Evolutionary conservation across 35 echinoderm and acorn worm genomes (phyloP).

Genomic region (Ophiothrix spiculata): DNA sequence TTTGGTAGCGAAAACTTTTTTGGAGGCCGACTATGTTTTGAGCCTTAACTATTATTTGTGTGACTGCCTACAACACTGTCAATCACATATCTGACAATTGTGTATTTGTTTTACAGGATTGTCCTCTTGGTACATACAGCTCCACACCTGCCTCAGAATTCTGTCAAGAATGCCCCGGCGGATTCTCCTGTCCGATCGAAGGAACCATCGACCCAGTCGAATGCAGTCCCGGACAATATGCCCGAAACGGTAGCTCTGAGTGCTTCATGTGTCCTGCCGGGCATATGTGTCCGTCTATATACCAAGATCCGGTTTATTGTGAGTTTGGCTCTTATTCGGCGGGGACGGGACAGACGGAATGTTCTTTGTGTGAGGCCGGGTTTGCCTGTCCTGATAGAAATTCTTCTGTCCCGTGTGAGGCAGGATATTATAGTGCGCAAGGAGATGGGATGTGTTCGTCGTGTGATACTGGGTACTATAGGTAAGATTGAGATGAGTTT

Average conservation of each 20-base stretch:
- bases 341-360: constrained; percentile 63
- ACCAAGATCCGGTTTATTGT: constrained; percentile 72
- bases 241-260: constrained; percentile 70
- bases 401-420: constrained; percentile 43
- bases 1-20: neutral
- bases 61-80: neutral
- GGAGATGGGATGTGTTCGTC: constrained; percentile 70
- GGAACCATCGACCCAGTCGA: constrained; percentile 43
- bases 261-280: constrained; percentile 72
- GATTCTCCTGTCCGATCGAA: constrained; percentile 61
- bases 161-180: constrained; percentile 70
- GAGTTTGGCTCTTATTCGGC: constrained; percentile 81
- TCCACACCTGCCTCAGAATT: constrained; percentile 59
- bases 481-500: constrained; percentile 50
- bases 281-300: constrained; percentile 78
- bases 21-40: too few species aligned
- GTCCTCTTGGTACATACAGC: constrained; percentile 76
- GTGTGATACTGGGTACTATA: constrained; percentile 81
- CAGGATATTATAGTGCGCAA: constrained; percentile 61
- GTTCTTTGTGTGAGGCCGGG: constrained; percentile 72
- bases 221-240: constrained; percentile 77
- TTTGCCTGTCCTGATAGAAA: constrained; percentile 73
- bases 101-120: constrained; percentile 46
- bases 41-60: neutral
- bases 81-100: neutral